Conservation (phyloP, 2,113 vertebrate genomes). For the Steatornis caripensis region DNA sequence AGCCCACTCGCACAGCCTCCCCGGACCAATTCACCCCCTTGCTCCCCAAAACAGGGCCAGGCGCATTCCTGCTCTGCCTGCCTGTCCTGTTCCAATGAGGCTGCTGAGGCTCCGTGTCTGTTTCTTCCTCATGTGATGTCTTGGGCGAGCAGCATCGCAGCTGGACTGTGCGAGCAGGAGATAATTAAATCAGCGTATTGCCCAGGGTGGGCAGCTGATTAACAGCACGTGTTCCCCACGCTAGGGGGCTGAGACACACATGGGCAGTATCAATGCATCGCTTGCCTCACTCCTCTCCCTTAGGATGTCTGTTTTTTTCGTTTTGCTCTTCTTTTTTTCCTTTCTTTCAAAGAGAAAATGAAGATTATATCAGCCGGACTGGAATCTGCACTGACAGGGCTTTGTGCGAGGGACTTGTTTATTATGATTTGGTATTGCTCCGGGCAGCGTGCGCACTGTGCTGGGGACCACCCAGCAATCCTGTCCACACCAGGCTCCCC, state of each 20-base stretch:
- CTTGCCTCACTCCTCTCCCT: constrained; percentile 1
- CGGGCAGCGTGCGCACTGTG: neutral
- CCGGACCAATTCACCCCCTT: neutral
- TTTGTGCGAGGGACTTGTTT: constrained; percentile 43
- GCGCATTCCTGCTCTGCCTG: neutral
- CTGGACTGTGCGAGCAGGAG: neutral
- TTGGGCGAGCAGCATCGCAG: neutral
- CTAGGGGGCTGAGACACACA: neutral
- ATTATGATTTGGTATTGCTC: constrained; percentile 57
- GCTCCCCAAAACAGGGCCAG: neutral
- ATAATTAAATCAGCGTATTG: constrained; percentile 50
- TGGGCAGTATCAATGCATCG: neutral
- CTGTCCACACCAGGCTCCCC: neutral
- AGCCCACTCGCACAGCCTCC: rapidly evolving
- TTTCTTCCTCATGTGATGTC: neutral
- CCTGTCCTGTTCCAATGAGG: neutral
- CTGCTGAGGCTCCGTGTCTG: neutral
- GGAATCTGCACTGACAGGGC: constrained; percentile 48
- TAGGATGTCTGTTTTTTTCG: neutral
- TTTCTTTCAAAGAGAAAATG: constrained; percentile 50
- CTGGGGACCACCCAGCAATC: constrained; percentile 61
- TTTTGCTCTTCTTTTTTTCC: neutral
- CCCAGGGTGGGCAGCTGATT: neutral
- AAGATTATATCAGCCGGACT: constrained; percentile 52
- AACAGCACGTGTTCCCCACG: constrained; percentile 31